These are phyloP conservation scores for Drosophila busckii DNA, from an alignment of 1,140 invertebrate genomes.

Conservation along the genomic window DNA sequence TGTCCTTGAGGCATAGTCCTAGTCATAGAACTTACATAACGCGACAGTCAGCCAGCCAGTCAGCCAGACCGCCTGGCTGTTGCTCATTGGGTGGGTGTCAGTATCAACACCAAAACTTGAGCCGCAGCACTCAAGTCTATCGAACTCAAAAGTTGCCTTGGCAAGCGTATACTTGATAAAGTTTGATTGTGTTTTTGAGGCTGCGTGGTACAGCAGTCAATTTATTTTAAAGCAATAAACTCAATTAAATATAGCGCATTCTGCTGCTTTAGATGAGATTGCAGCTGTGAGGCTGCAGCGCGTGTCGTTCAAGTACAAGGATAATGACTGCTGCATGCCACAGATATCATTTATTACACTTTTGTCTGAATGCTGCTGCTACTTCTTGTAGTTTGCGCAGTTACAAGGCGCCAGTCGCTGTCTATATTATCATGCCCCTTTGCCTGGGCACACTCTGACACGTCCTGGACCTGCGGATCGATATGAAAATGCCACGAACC, in stretches of 20 bases:
- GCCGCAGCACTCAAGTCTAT: slow-evolving; percentile 37
- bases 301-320: slow-evolving; percentile 69
- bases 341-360: slow-evolving; percentile 1
- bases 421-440: not conserved
- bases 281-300: slow-evolving; percentile 20
- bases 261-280: slow-evolving; percentile 29
- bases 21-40: slow-evolving; percentile 59
- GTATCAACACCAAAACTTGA: slow-evolving; percentile 39
- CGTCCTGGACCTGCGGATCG: slow-evolving; percentile 49
- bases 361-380: not conserved
- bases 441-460: too few relatives aligned
- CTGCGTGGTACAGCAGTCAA: too few relatives aligned
- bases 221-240: too few relatives aligned
- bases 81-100: too few relatives aligned
- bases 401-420: slow-evolving; percentile 6
- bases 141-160: slow-evolving; percentile 29
- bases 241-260: too few relatives aligned
- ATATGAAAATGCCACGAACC: slow-evolving; percentile 69
- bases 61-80: too few relatives aligned
- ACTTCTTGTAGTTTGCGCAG: slow-evolving; percentile 14
- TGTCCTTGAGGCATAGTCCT: slow-evolving; percentile 51
- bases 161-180: too few relatives aligned
- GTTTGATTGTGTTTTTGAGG: too few relatives aligned
- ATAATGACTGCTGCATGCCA: slow-evolving; percentile 41
- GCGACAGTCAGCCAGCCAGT: too few relatives aligned